phyloP scores from a whole-genome alignment of 2,113 vertebrate species.

The Cyanoderma ruficeps region DNA sequence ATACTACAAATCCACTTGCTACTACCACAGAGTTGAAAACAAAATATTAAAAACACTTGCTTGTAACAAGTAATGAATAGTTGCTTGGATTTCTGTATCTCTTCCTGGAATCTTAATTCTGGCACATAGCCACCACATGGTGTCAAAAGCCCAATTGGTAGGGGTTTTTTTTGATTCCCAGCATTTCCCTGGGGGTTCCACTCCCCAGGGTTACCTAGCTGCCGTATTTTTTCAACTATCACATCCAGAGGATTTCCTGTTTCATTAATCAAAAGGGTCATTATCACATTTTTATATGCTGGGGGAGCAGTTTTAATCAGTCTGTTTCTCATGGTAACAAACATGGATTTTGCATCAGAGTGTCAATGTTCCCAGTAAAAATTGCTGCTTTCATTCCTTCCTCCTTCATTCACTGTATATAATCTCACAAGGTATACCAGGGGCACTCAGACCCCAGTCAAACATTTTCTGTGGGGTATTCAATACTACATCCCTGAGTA shows the following conservation, averaged over 20 bases:
- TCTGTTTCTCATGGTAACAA: not conserved
- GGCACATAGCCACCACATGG: rapidly evolving
- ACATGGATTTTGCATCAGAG: rapidly evolving
- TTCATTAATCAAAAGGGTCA: not conserved
- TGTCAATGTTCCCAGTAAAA: not conserved
- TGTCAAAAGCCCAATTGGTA: not conserved
- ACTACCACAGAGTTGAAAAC: not conserved
- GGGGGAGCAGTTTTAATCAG: not conserved
- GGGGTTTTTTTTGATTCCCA: not conserved
- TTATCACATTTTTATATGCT: not conserved
- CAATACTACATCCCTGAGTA: not conserved
- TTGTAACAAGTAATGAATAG: not conserved
- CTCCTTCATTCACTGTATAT: not conserved
- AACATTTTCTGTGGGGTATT: not conserved
- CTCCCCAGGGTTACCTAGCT: not conserved
- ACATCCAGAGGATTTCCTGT: not conserved
- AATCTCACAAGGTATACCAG: not conserved
- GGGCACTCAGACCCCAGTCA: not conserved
- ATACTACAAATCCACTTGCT: not conserved
- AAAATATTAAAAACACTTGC: not conserved
- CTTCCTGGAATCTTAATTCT: not conserved
- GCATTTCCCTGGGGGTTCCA: not conserved
- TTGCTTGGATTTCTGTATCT: not conserved
- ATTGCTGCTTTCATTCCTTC: rapidly evolving
- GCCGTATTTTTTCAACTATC: not conserved